Base-by-base conservation (phyloP, 2,113 vertebrate genomes). In the Otocyon megalotis region DNA sequence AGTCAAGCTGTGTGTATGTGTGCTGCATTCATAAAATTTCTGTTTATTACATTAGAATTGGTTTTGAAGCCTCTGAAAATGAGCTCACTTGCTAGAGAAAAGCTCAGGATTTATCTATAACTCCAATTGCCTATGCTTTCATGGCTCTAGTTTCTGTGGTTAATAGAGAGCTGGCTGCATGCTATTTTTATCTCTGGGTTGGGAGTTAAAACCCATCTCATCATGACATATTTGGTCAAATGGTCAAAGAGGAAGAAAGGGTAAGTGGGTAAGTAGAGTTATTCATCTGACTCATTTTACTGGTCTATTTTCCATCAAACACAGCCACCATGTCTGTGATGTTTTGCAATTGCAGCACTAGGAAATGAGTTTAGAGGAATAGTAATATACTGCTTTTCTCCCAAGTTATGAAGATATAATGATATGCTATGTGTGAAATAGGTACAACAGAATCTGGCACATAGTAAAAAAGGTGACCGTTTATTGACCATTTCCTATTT, bases 11-110 rank as follows among this genome's bases (percentile, higher is more conserved):
- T 30, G 56, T 60, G 2, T 74, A 32, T 93, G n/a, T 90, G 37
- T 62, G 54, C 48, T 84, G 10, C 28, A 94, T 17, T 96, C 24
- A 87, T 50, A 97, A 12, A 80, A 93, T 88, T 63, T 43, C 67
- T 94, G 86, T 91, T 96, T 96, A 69, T 93, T 88, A 60, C 60
- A 54, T 86, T 94, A 93, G 32, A 91, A 91, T 95, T 90, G 60
- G 30, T 50, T 20, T 95, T 24, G 60, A 86, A 97, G n/a, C 16
- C 89, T 94, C 58, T 97, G 88, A 94, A 97, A 95, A 90, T 95
- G 35, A 96, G 76, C 35, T 97, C 11, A n/a, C 26, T 93, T 89
- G 54, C 82, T 43, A 74, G 60, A 80, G 58, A 76, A 92, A 95
- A 81, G 17, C 84, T 92, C 92, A 76, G 60, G 54, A 62, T 86